Conservation (phyloP, 2,888 invertebrate genomes). For the Lithophane ornitopus region DNA sequence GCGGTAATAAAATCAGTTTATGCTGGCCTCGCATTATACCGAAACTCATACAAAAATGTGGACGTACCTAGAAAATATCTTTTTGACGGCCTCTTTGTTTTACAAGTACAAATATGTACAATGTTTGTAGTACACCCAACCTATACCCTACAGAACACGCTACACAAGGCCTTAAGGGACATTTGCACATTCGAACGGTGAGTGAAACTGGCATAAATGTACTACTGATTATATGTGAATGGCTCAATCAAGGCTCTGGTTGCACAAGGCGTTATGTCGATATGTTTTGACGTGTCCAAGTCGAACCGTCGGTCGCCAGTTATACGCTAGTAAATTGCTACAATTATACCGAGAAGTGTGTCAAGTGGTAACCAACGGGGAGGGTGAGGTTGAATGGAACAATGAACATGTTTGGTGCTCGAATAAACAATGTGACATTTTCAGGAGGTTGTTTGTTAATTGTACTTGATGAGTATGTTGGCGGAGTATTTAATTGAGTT, state of each 20-base stretch:
- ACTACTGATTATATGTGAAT: constrained; percentile 83
- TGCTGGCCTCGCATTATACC: too few relatives aligned
- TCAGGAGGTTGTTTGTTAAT: constrained; percentile 20
- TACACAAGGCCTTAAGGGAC: constrained; percentile 76
- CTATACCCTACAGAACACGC: constrained; percentile 26
- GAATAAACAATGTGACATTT: constrained; percentile 42
- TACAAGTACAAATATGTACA: background rate
- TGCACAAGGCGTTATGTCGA: constrained; percentile 83
- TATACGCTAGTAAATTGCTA: constrained; percentile 83
- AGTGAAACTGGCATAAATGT: constrained; percentile 81
- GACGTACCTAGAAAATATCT: too few relatives aligned
- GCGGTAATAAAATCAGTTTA: too few relatives aligned
- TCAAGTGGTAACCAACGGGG: constrained; percentile 81
- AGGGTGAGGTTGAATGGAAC: constrained; percentile 67
- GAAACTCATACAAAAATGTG: background rate
- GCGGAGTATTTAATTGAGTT: constrained; percentile 26
- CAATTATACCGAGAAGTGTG: constrained; percentile 87
- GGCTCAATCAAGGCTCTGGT: constrained; percentile 84
- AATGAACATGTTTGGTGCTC: constrained; percentile 38
- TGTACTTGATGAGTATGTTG: constrained; percentile 6
- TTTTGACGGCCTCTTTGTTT: background rate
- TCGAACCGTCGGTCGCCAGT: constrained; percentile 72
- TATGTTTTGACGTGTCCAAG: constrained; percentile 87
- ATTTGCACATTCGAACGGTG: constrained; percentile 70
- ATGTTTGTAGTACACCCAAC: background rate